Evolutionary conservation across 1,140 invertebrate species (phyloP), one percentile per base, ranked within the genome.

Genomic region (Drosophila navojoa): DNA sequence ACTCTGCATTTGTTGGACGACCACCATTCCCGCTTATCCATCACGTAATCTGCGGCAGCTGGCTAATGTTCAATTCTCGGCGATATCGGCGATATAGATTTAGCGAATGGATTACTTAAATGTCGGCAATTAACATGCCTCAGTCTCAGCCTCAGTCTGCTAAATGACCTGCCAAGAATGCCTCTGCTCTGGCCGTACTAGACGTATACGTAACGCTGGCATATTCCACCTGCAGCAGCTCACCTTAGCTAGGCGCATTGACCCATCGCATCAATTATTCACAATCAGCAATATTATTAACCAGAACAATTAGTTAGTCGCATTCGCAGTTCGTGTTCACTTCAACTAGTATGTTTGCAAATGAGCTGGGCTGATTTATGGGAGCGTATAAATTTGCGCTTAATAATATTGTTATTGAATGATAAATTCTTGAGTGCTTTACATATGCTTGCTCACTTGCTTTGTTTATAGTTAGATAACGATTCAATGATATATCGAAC

Each of bases 11-110:
- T 27, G 53, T 40, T 42, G 38, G 49, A 45, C 32, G 55, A 50
- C 10, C 63, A 69, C 87, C 86, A 79, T 77, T 71, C 58, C 61
- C 79, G 76, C 63, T 68, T 53, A 44, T 79, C 47, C 59, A 42
- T 25, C 38, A 72, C 75, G 84, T 66, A 35, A 35, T 35, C n/a
- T 9, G 13, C 4, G 16, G 9, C 52, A 32, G 50, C 27, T 53
- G 19, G 13, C 49, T 10, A 27, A 50, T 6, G 25, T 5, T 45
- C 16, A 16, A 40, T 44, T 44, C 3, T 52, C 13, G 10, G 40
- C 29, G n/a, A 27, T 50, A 38, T 62, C 15, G 6, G 7, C 4
- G 3, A 22, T 16, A n/a, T 4, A 5, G 16, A 13, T 11, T n/a
- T 22, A 38, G 45, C 47, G 47, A 49, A 35, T 19, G 58, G 2